Percentiles rank a stretch among this genome's conserved stretches.
Conservation (phyloP, 2,113 vertebrate genomes). For the Pelobates fuscus region DNA sequence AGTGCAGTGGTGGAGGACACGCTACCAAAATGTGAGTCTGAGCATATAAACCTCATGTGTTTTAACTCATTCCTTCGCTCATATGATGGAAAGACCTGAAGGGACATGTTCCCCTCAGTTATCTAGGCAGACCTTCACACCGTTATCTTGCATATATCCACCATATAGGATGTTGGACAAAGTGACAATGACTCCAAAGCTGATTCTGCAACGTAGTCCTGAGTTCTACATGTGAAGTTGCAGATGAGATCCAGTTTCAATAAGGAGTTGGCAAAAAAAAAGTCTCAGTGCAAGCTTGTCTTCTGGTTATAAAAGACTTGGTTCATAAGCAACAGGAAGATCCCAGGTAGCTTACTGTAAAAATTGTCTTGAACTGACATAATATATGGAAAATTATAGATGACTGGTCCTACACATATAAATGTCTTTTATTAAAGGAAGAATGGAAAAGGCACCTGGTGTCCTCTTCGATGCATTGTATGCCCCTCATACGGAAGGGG, state of each 20-base stretch:
- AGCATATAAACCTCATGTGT: background rate
- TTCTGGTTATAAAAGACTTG: background rate
- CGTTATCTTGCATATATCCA: background rate
- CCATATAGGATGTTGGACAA: background rate
- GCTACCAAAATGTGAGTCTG: background rate
- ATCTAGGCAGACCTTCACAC: background rate
- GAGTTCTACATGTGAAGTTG: background rate
- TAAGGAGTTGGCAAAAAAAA: background rate
- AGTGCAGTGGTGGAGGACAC: background rate
- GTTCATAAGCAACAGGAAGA: conserved; percentile 1
- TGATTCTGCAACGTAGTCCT: background rate
- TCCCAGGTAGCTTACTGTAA: conserved; percentile 17
- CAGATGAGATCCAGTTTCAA: background rate
- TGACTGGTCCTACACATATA: conserved; percentile 35
- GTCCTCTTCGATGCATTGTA: conserved; percentile 46
- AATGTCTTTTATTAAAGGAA: conserved; percentile 34
- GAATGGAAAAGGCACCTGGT: conserved; percentile 39
- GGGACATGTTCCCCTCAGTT: background rate
- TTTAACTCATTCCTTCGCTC: too few species aligned
- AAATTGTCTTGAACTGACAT: conserved; percentile 1
- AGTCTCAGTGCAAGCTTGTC: background rate
- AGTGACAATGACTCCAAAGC: background rate
- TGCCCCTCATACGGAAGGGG: conserved; percentile 1
- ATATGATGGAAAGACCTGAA: too few species aligned
- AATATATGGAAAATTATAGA: conserved; percentile 3